Evolutionary conservation across 2,888 invertebrate species (phyloP), one percentile per base, ranked within the genome.

Genomic region (Volucella zonaria): DNA sequence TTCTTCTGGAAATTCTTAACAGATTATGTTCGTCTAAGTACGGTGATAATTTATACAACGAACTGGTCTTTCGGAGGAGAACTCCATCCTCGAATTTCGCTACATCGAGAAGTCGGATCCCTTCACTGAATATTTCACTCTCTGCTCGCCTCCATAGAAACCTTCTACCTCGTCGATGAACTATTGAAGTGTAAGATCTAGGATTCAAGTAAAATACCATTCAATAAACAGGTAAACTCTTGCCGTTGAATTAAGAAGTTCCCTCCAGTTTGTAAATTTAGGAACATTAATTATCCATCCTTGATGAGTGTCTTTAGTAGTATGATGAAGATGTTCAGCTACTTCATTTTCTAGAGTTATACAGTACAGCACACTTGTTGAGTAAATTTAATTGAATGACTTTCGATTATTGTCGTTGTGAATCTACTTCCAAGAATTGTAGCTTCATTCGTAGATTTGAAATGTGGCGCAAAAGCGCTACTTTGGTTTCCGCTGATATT

Each of bases 171-270:
- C n/a, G 4, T 38, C 47, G 42, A 68, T 58, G 47, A 68, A 68
- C 2, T 58, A 45, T 58, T 68, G 58, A 4, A 68, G 58, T 9
- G 42, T 40, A 15, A 1, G 18, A 18, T 18, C 2, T 18, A 2
- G 18, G 2, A 2, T 47, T 47, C 68, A 15, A 58, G 42, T 58
- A 58, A 58, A 58, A 47, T 49, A 58, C 47, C 56, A 68, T 58
- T 68, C 68, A 47, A 68, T 68, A 15, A 68, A 68, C 9, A 68
- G 68, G 47, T 68, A 68, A 58, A 31, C 58, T 58, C 56, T 58
- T 45, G 68, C 10, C 68, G 47, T 68, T 12, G 58, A 31, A 38
- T 68, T 68, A 45, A 68, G 47, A 14, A 58, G 56, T 14, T 40
- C 43, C 8, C 38, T 58, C 40, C 11, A 68, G 47, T 68, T 68